A percentile compares a stretch with the other conserved stretches of the same genome.
These are phyloP conservation scores for Pachydiplax longipennis DNA, from an alignment of 2,888 invertebrate genomes.

Conservation along the genomic window DNA sequence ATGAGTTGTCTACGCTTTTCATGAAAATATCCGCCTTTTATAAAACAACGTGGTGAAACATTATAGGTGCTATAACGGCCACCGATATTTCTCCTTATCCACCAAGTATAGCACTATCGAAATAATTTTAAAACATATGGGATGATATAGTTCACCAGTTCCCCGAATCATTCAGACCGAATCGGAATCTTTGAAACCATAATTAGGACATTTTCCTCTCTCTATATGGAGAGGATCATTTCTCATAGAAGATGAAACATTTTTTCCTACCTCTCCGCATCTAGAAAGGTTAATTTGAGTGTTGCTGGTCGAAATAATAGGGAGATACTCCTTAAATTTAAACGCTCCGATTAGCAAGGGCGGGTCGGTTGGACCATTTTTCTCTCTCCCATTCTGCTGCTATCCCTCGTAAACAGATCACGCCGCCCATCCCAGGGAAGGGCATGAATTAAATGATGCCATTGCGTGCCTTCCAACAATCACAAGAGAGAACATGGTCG, in stretches of 20 bases:
- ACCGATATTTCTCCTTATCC: too few relatives aligned
- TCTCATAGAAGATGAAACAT: background rate
- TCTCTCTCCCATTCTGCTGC: background rate
- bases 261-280: background rate
- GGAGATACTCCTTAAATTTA: background rate
- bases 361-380: background rate
- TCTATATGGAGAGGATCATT: too few relatives aligned
- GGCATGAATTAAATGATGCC: background rate
- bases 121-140: too few relatives aligned
- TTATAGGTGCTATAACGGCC: too few relatives aligned
- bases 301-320: background rate
- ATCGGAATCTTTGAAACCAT: background rate
- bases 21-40: too few relatives aligned
- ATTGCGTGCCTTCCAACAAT: background rate
- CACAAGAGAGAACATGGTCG: background rate
- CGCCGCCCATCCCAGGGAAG: background rate
- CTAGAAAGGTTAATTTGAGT: background rate
- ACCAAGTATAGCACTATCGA: too few relatives aligned
- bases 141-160: too few relatives aligned
- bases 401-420: background rate
- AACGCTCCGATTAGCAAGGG: constrained; percentile 32
- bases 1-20: too few relatives aligned
- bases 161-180: background rate
- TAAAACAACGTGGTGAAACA: too few relatives aligned
- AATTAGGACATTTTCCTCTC: too few relatives aligned